These are phyloP conservation scores for Lampris megalopsis DNA, from an alignment of 2,113 vertebrate genomes.

Conservation along the genomic window DNA sequence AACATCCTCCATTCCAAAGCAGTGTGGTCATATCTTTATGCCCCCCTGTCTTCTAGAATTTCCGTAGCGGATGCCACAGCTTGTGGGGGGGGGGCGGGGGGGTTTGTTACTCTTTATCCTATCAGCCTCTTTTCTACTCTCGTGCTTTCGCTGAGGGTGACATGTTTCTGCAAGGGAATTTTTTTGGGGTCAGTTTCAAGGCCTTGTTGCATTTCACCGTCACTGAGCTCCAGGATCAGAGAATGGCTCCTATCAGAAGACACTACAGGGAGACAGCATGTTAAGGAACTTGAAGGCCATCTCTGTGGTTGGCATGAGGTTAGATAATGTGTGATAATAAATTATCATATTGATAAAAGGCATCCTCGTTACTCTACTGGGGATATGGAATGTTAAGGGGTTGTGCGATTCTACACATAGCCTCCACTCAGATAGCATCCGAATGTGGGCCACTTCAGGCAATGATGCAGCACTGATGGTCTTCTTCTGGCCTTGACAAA, in stretches of 20 bases:
- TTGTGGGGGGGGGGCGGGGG: conserved; percentile 61
- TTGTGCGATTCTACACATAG: conserved; percentile 4
- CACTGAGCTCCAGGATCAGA: neutral
- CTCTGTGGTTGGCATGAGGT: neutral
- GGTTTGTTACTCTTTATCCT: conserved; percentile 61
- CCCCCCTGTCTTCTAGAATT: conserved; percentile 75
- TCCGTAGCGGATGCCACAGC: conserved; percentile 74
- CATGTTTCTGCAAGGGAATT: conserved; percentile 26
- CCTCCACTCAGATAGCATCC: neutral
- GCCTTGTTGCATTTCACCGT: neutral
- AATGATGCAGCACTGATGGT: no score
- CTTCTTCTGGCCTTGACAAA: no score
- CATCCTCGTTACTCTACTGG: no score
- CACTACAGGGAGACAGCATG: no score
- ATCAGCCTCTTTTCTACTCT: conserved; percentile 52
- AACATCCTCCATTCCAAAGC: conserved; percentile 86
- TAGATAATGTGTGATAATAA: no score
- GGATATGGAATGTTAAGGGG: neutral
- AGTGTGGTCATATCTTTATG: conserved; percentile 79
- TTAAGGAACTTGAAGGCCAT: neutral
- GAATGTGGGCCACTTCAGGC: no score
- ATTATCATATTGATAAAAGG: no score
- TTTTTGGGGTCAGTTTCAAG: neutral
- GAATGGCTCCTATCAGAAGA: no score
- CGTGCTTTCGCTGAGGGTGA: conserved; percentile 29